These are phyloP conservation scores for Charina bottae DNA, from an alignment of 2,113 vertebrate species.

Conservation along the genomic window DNA sequence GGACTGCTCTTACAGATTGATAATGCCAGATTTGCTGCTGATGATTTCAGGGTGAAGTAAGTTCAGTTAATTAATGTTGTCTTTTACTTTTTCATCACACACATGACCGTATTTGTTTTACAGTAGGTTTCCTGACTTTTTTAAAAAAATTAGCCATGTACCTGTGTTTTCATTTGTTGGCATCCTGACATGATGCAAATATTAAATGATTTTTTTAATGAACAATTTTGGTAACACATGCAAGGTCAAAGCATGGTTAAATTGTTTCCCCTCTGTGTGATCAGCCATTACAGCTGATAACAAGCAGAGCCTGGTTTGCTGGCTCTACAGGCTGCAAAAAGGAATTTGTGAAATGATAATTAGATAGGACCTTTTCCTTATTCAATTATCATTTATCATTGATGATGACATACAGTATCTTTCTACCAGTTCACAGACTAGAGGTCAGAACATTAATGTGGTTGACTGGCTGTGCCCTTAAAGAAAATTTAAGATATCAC, in stretches of 20 bases:
- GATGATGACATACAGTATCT: background rate
- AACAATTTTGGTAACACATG: background rate
- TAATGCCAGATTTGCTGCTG: slow-evolving; percentile 84
- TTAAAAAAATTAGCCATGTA: background rate
- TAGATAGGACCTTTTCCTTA: background rate
- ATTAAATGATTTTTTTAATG: background rate
- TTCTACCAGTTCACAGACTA: background rate
- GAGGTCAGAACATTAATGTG: background rate
- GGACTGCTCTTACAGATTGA: slow-evolving; percentile 82
- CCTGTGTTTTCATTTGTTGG: background rate
- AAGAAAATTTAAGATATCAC: background rate
- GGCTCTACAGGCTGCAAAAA: too few relatives aligned
- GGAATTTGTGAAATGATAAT: background rate
- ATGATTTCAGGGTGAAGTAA: slow-evolving; percentile 86
- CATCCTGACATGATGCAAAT: background rate
- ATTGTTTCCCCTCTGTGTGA: too few relatives aligned
- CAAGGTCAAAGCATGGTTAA: background rate
- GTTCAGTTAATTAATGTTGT: background rate
- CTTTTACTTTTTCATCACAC: background rate
- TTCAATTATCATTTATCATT: background rate
- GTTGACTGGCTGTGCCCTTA: background rate
- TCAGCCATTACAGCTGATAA: background rate
- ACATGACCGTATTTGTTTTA: background rate
- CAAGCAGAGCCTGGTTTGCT: background rate
- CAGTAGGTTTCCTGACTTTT: background rate